Base-by-base conservation (phyloP, 2,888 invertebrate genomes). In the Tetramorium bicarinatum region DNA sequence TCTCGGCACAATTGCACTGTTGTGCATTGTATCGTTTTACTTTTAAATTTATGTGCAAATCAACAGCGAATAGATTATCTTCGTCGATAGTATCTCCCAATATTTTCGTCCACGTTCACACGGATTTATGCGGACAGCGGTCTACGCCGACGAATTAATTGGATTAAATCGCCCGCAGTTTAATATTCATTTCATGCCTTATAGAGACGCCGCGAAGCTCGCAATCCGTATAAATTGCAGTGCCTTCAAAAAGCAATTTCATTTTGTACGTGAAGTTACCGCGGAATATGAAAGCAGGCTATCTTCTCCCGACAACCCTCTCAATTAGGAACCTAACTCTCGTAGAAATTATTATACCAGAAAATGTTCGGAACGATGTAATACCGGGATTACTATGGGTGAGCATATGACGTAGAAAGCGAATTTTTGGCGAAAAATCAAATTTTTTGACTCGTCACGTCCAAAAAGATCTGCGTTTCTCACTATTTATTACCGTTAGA, bases 191-290 rank as follows among this genome's bases (percentile, higher is more conserved):
- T 80, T 71, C 71, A 56, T 71, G 79, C 79, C 59, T 80, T 71
- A 80, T 80, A 80, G 59, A 80, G 79, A 80, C 47, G 79, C 71
- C 59, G 59, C 47, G 59, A 71, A 67, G 79, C 59, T 80, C 79
- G 71, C 79, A 80, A 71, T 80, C 59, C 59, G 71, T 80, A 80
- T 80, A 80, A 80, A 80, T 80, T 80, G 79, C 79, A 71, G 47
- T 71, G 59, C 79, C 79, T 80, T 80, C 79, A 80, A 80, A 80
- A 80, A 80, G 79, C 79, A 80, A 80, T 80, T 80, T 80, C 79
- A 80, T 80, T 80, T 71, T 80, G 79, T 71, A 71, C 71, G 79
- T 80, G 47, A 80, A 80, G 79, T 80, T 80, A 80, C 79, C 59
- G 47, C 59, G 79, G 71, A 71, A 80, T 80, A 80, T 80, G 79